Evolutionary conservation across 2,797 vertebrate species (phyloP), one percentile per base, ranked within the genome.

Genomic region (Otolemur crassicaudatus): DNA sequence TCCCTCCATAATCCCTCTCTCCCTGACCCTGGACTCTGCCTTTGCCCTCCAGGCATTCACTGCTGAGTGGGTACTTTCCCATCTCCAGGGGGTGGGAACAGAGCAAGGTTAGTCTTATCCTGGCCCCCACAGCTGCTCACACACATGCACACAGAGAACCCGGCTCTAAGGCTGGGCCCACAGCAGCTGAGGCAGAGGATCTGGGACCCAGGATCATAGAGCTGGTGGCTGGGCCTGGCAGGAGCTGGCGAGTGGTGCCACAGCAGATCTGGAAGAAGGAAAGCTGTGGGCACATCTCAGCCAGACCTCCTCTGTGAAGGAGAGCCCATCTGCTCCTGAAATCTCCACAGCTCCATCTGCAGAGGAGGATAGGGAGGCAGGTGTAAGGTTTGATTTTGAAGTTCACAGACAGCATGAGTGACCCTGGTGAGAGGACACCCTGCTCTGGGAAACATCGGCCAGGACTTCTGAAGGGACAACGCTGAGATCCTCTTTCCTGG

Each of bases 1-100:
- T 96, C 92, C 94, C 29, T 7, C 60, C 75, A 6, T 88, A 58
- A 92, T 53, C 92, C 58, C 37, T 46, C 29, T 60, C 11, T 81
- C 80, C n/a, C 43, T 34, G 25, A 29, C 31, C 77, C 79, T 83
- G 73, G 90, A 96, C 93, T 82, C 77, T 11, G 8, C 96, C 90
- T 94, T 96, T 13, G 14, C 79, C 75, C 90, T 95, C 20, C 73
- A 63, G 93, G 49, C 87, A 3, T 77, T 46, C 19, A 43, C 86
- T 92, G 95, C 93, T 88, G 89, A 91, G 56, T 46, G 43, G 75
- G 34, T 82, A 77, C 63, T 95, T 94, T 31, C 72, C 49, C 83
- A 5, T 83, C 86, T 94, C 60, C 46, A 46, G 61, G 34, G 77
- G 86, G 34, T 27, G 12, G 87, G 91, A 43, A 34, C 34, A 69